Conservation (phyloP, 2,888 invertebrate species). For the Imbricaverruca yamaguchii region DNA sequence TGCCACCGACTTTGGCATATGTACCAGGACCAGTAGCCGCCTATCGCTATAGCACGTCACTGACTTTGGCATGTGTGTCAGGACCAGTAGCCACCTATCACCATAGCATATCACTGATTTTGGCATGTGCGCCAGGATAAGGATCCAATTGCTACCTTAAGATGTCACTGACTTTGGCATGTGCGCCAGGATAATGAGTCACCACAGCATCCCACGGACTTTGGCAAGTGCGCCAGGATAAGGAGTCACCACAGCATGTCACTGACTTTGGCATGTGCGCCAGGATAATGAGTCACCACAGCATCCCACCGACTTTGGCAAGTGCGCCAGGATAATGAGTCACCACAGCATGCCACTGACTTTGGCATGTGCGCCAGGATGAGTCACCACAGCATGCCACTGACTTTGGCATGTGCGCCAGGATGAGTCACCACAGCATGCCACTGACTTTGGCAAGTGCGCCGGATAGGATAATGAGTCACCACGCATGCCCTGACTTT, state of each 20-base stretch:
- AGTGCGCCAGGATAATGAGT: too few relatives aligned
- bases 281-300: too few relatives aligned
- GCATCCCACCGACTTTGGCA: too few relatives aligned
- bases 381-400: constrained; percentile 27
- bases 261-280: neutral
- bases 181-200: constrained; percentile 70
- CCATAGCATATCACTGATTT: constrained; percentile 45
- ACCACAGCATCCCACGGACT: constrained; percentile 32
- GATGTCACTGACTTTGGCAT: constrained; percentile 58
- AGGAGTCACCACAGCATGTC: neutral
- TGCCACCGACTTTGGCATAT: constrained; percentile 63
- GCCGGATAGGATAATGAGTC: constrained; percentile 64
- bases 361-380: neutral
- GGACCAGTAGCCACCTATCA: constrained; percentile 69
- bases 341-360: neutral
- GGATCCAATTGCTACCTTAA: constrained; percentile 60
- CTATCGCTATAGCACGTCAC: constrained; percentile 53
- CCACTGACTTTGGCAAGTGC: constrained; percentile 66
- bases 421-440: constrained; percentile 57
- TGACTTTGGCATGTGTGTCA: constrained; percentile 77
- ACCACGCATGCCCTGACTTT: constrained; percentile 46
- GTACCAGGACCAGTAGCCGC: constrained; percentile 67
- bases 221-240: too few relatives aligned
- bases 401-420: constrained; percentile 77
- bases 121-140: constrained; percentile 82